phyloP scores from a whole-genome alignment of 2,113 vertebrate species.

The Archocentrus centrarchus region DNA sequence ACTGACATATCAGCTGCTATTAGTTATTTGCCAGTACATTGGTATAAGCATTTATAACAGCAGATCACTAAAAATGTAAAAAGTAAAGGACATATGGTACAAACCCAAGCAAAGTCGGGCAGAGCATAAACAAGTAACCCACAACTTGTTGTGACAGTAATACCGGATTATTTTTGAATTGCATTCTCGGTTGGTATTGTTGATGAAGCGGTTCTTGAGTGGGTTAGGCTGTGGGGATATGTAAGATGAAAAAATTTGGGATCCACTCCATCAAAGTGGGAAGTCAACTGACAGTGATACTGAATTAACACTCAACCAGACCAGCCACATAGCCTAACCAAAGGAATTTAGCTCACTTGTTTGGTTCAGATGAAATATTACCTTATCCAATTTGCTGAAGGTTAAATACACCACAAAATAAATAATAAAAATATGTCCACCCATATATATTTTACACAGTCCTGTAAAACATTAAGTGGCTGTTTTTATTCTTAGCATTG shows the following conservation, averaged over 20 bases:
- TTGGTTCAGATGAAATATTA: not conserved
- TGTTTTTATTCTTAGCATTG: not conserved
- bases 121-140: not conserved
- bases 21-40: too few species aligned
- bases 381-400: not conserved
- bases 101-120: not conserved
- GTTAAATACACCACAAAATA: not conserved
- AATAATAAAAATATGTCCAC: not conserved
- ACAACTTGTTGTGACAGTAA: not conserved
- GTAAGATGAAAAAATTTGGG: not conserved
- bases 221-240: too few species aligned
- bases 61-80: too few species aligned
- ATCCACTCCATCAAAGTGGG: not conserved
- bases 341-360: constrained; percentile 1
- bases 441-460: not conserved
- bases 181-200: not conserved
- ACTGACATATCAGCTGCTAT: too few species aligned
- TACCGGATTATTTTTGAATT: not conserved
- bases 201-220: not conserved
- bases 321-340: not conserved
- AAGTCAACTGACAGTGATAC: not conserved
- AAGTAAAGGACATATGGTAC: too few species aligned
- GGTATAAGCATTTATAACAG: too few species aligned
- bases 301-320: not conserved
- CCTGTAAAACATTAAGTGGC: not conserved